phyloP scores from a whole-genome alignment of 2,797 vertebrate genomes.

The Fringilla coelebs region DNA sequence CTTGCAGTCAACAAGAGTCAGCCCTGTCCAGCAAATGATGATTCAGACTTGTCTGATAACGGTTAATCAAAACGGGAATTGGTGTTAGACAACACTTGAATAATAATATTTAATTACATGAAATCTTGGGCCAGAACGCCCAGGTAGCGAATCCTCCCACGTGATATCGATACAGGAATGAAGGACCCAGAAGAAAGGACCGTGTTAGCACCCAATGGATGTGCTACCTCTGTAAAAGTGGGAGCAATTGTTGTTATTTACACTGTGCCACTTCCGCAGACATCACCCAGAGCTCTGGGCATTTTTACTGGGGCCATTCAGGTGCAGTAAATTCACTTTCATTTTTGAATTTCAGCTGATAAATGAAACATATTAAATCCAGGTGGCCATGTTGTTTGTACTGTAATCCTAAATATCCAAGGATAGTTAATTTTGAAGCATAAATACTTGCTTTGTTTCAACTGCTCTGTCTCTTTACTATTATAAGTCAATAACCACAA shows the following conservation, averaged over 20 bases:
- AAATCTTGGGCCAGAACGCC: background rate
- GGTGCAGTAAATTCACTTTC: background rate
- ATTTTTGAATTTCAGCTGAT: background rate
- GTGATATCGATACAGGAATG: background rate
- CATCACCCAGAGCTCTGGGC: background rate
- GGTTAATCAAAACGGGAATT: background rate
- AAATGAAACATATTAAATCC: background rate
- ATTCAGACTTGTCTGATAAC: background rate
- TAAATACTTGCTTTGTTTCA: background rate
- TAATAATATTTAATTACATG: background rate
- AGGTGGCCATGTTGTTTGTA: background rate
- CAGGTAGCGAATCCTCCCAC: background rate
- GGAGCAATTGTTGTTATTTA: background rate
- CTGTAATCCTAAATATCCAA: background rate
- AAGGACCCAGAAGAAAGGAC: background rate
- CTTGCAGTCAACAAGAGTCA: background rate
- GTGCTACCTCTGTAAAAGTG: background rate
- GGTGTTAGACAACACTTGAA: background rate
- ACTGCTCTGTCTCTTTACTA: background rate
- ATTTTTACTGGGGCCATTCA: background rate
- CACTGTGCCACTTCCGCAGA: background rate
- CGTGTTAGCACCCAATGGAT: background rate
- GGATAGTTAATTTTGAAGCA: background rate
- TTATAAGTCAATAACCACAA: background rate
- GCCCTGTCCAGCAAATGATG: constrained; percentile 3